Conservation (phyloP, 2,888 invertebrate species). For the Zygaena filipendulae region DNA sequence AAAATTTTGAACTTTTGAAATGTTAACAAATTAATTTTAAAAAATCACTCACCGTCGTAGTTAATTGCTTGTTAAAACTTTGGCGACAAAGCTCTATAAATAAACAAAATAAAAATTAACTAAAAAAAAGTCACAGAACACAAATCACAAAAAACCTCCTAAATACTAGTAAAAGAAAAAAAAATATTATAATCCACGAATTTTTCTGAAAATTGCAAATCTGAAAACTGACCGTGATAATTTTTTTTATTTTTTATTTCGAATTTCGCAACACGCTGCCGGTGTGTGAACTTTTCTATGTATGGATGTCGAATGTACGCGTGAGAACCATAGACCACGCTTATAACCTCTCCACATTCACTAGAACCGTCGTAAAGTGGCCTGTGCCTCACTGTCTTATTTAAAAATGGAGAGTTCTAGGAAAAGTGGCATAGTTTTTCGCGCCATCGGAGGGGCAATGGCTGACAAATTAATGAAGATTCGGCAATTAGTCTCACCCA, state of each 20-base stretch:
- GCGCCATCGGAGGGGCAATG: conserved; percentile 23
- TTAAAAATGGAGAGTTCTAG: conserved; percentile 13
- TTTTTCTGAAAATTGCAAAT: conserved; percentile 1
- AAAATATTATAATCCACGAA: conserved; percentile 4
- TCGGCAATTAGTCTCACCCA: conserved; percentile 34
- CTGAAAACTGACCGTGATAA: conserved; percentile 16
- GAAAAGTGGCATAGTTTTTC: conserved; percentile 14
- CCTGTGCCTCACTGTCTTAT: conserved; percentile 18
- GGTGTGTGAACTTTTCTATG: conserved; percentile 12
- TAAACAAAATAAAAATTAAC: neutral
- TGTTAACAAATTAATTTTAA: too few relatives aligned
- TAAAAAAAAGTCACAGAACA: neutral
- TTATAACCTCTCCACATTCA: conserved; percentile 36
- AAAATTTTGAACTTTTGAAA: too few relatives aligned
- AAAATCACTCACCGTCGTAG: too few relatives aligned
- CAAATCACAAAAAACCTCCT: neutral
- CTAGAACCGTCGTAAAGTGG: conserved; percentile 27
- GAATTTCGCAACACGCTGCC: conserved; percentile 20
- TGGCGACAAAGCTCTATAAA: too few relatives aligned
- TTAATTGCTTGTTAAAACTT: too few relatives aligned
- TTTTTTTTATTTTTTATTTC: too few relatives aligned
- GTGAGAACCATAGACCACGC: conserved; percentile 37
- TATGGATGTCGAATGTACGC: conserved; percentile 33
- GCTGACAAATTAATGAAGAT: conserved; percentile 44
- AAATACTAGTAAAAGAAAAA: conserved; percentile 11